A percentile compares a stretch with the other conserved stretches of the same genome.
phyloP scores from a whole-genome alignment of 2,797 vertebrate species.

The Tympanoctomys barrerae region DNA sequence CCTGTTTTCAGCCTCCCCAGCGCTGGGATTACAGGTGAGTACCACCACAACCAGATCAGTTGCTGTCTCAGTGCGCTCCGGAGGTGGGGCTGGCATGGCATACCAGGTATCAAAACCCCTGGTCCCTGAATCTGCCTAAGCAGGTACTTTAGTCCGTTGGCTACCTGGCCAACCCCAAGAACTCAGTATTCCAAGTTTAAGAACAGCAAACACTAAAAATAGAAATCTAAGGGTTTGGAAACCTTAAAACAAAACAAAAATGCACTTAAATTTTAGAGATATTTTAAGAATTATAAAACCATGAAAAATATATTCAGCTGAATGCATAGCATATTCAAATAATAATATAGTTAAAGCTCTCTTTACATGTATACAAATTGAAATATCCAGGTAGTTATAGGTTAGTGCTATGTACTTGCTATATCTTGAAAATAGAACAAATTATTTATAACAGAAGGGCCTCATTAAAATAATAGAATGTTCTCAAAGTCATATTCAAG shows the following conservation, averaged over 20 bases:
- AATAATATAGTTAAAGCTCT: neutral
- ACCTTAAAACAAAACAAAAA: neutral
- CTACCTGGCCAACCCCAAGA: too few species aligned
- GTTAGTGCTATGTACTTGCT: neutral
- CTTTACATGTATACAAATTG: neutral
- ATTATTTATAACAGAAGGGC: neutral
- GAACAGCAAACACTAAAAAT: neutral
- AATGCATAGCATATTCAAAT: neutral
- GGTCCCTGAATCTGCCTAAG: too few species aligned
- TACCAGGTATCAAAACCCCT: too few species aligned
- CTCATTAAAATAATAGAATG: neutral
- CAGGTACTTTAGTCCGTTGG: too few species aligned
- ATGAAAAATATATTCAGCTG: neutral
- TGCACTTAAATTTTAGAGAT: neutral
- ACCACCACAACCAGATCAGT: too few species aligned
- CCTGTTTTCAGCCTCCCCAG: too few species aligned
- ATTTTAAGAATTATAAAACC: neutral
- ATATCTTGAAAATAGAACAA: neutral
- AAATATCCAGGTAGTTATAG: neutral
- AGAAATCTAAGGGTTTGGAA: neutral
- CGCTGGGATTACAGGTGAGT: too few species aligned
- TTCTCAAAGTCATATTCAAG: neutral
- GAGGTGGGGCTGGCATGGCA: too few species aligned
- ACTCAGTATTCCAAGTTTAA: neutral
- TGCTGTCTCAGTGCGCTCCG: too few species aligned